phyloP scores from a whole-genome alignment of 2,797 vertebrate genomes.

The Cuniculus paca region DNA sequence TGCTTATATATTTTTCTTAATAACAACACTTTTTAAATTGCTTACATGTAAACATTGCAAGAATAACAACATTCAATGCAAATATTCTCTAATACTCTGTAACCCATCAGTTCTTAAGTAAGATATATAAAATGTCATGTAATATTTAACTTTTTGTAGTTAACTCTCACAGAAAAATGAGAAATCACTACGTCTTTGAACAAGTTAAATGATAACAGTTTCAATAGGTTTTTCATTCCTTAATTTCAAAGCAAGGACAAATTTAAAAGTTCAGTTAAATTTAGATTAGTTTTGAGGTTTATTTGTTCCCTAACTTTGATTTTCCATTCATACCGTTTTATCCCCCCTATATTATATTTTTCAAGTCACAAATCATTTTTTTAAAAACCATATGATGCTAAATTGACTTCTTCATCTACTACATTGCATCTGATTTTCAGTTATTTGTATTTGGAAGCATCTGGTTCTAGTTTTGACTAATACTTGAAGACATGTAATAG shows the following conservation, averaged over 20 bases:
- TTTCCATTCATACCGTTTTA: background rate
- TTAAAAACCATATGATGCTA: no score
- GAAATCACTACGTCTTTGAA: background rate
- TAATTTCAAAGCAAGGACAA: background rate
- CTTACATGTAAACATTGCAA: background rate
- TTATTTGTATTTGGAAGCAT: background rate
- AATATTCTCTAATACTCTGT: background rate
- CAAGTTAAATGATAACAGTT: background rate
- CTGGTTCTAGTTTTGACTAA: background rate
- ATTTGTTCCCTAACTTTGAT: background rate
- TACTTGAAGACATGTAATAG: background rate
- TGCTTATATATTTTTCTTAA: background rate
- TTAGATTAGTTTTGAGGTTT: background rate
- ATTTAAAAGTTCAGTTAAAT: background rate
- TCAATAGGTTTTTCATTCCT: background rate
- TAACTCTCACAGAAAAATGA: background rate
- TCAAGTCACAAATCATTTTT: background rate
- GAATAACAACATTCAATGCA: background rate
- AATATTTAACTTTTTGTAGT: background rate
- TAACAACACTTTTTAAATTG: background rate
- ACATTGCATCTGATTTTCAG: background rate
- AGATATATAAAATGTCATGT: background rate
- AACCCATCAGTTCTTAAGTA: background rate
- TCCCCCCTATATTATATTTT: background rate
- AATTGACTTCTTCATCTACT: background rate